phyloP scores from a whole-genome alignment of 2,113 vertebrate genomes.

The Potamarius usumacintae region DNA sequence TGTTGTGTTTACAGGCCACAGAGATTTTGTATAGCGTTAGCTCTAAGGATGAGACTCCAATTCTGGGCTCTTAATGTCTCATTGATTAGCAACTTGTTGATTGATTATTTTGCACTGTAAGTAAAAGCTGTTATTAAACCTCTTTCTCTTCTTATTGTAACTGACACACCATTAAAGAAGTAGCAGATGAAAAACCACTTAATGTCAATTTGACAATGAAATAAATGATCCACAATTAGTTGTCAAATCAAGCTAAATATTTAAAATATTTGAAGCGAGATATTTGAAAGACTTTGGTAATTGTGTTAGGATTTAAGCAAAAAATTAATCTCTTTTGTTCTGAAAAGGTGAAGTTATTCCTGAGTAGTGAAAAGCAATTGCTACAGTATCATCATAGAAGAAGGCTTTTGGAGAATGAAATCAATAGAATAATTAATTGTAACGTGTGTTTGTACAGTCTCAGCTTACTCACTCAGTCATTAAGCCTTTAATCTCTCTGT shows the following conservation, averaged over 20 bases:
- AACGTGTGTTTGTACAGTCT: conserved; percentile 13
- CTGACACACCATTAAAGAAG: conserved; percentile 47
- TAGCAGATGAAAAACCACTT: conserved; percentile 35
- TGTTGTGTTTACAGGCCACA: not conserved
- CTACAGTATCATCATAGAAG: not conserved
- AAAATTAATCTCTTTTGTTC: not conserved
- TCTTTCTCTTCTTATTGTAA: conserved; percentile 40
- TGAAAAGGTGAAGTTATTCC: not conserved
- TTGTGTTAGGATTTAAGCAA: not conserved
- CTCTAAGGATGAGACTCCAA: not conserved
- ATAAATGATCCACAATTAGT: conserved; percentile 34
- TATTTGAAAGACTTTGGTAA: not conserved
- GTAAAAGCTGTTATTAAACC: conserved; percentile 48
- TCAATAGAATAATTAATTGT: conserved; percentile 33
- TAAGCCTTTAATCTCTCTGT: not conserved
- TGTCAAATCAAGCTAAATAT: conserved; percentile 11
- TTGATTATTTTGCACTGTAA: conserved; percentile 49
- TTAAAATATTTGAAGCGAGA: not conserved
- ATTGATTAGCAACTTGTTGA: conserved; percentile 40
- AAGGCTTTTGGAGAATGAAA: conserved; percentile 18
- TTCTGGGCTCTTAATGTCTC: conserved; percentile 17
- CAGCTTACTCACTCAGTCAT: not conserved
- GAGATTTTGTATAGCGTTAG: not conserved
- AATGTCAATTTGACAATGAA: conserved; percentile 34
- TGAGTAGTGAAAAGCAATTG: conserved; percentile 1